A percentile compares a stretch with the other conserved stretches of the same genome.
Conservation (phyloP, 2,797 vertebrate genomes). For the Chaenodraco wilsoni region DNA sequence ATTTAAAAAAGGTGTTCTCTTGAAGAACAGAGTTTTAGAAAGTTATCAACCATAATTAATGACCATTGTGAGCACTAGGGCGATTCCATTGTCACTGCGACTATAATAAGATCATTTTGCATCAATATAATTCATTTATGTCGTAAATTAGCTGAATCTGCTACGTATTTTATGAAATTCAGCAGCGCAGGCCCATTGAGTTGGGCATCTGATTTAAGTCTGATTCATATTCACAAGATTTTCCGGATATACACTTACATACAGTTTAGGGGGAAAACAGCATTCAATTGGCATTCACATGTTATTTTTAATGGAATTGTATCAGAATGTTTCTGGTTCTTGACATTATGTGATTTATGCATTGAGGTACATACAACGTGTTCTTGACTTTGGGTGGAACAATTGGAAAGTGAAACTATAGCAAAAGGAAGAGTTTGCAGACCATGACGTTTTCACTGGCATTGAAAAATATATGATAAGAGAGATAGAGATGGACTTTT, state of each 20-base stretch:
- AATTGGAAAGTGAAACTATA: not conserved
- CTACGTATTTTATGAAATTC: not conserved
- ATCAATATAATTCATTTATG: constrained; percentile 3
- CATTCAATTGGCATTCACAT: not conserved
- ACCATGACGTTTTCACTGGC: not conserved
- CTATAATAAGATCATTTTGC: not conserved
- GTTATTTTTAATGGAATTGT: not conserved
- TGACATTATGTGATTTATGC: no score
- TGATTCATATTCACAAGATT: no score
- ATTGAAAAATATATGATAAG: not conserved
- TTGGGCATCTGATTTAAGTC: not conserved
- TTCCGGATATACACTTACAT: no score
- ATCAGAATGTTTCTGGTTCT: not conserved
- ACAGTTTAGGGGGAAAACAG: not conserved
- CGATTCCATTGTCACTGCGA: not conserved
- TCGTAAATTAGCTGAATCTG: not conserved
- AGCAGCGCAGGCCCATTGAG: not conserved
- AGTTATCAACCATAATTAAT: constrained; percentile 18
- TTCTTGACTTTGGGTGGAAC: not conserved
- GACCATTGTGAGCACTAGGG: not conserved
- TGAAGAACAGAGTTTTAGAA: not conserved
- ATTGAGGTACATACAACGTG: not conserved
- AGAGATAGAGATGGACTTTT: no score
- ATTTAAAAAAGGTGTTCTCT: not conserved
- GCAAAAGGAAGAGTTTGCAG: not conserved